A percentile compares a stretch with the other conserved stretches of the same genome.
phyloP scores from a whole-genome alignment of 2,797 vertebrate species.

The Benthosema pterotum region DNA sequence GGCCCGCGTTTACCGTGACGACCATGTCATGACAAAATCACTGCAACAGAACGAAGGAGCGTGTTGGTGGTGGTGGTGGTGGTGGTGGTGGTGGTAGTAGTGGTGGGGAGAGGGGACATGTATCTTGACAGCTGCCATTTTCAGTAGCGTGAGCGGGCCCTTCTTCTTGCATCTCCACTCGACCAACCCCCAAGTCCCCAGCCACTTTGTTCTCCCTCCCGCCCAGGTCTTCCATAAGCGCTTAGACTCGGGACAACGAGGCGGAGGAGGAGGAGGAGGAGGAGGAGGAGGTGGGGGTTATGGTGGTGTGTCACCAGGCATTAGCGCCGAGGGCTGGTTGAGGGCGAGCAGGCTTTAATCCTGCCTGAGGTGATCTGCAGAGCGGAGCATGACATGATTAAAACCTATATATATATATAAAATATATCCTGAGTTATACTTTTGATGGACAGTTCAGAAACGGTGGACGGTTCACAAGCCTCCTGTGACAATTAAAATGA shows the following conservation, averaged over 20 bases:
- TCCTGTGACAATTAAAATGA: no score
- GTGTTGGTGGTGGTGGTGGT: conserved; percentile 1
- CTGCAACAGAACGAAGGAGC: conserved; percentile 52
- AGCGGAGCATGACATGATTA: conserved; percentile 18
- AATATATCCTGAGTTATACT: conserved; percentile 19
- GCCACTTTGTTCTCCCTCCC: conserved; percentile 48
- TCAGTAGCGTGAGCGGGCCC: conserved; percentile 47
- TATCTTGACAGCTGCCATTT: conserved; percentile 84
- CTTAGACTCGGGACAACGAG: conserved; percentile 26
- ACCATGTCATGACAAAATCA: conserved; percentile 75
- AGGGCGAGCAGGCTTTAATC: conserved; percentile 33
- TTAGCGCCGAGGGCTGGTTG: conserved; percentile 45
- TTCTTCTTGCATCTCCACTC: conserved; percentile 9
- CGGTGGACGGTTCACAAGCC: no score
- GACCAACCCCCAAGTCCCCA: not conserved
- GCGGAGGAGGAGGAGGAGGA: conserved; percentile 28
- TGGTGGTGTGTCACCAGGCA: conserved; percentile 45
- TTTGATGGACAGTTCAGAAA: no score
- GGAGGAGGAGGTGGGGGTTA: not conserved
- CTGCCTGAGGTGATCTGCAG: conserved; percentile 7
- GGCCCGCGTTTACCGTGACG: conserved; percentile 67
- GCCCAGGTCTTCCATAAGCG: conserved; percentile 45
- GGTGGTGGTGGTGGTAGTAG: no score
- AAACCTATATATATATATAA: not conserved
- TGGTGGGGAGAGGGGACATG: conserved; percentile 62